Conservation (phyloP, 1,140 invertebrate genomes). For the Tribolium castaneum region DNA sequence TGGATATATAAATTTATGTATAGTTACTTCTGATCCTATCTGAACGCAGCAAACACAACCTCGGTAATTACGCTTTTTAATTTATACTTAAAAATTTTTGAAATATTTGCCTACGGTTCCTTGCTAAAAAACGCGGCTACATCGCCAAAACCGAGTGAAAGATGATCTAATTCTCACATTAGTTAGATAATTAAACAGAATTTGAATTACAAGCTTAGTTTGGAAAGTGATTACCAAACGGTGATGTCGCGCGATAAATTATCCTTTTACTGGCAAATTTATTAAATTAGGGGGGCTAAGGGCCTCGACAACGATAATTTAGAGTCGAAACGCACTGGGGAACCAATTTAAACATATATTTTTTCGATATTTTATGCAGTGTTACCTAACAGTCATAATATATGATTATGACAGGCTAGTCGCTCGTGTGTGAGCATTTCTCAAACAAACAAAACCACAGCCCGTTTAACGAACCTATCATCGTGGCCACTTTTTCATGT, state of each 20-base stretch:
- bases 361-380: slow-evolving; percentile 34
- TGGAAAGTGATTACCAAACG: slow-evolving; percentile 19
- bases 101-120: neutral
- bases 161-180: slow-evolving; percentile 23
- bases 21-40: slow-evolving; percentile 22
- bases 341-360: slow-evolving; percentile 30
- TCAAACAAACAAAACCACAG: slow-evolving; percentile 5
- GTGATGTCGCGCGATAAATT: slow-evolving; percentile 10
- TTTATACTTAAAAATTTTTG: slow-evolving; percentile 10
- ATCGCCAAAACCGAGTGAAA: slow-evolving; percentile 2
- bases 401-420: slow-evolving; percentile 18
- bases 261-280: slow-evolving; percentile 27
- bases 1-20: slow-evolving; percentile 16
- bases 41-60: neutral
- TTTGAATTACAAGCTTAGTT: slow-evolving; percentile 15
- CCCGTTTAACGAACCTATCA: slow-evolving; percentile 42
- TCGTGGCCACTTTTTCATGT: slow-evolving; percentile 34
- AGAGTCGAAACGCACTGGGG: slow-evolving; percentile 7
- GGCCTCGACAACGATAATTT: slow-evolving; percentile 1
- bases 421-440: slow-evolving; percentile 24
- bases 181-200: slow-evolving; percentile 16
- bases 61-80: slow-evolving; percentile 14
- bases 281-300: neutral
- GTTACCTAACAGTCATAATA: slow-evolving; percentile 30
- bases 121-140: neutral